Percentiles rank a stretch among this genome's conserved stretches.
phyloP scores from a whole-genome alignment of 1,140 invertebrate genomes.

The Aphis craccivora region DNA sequence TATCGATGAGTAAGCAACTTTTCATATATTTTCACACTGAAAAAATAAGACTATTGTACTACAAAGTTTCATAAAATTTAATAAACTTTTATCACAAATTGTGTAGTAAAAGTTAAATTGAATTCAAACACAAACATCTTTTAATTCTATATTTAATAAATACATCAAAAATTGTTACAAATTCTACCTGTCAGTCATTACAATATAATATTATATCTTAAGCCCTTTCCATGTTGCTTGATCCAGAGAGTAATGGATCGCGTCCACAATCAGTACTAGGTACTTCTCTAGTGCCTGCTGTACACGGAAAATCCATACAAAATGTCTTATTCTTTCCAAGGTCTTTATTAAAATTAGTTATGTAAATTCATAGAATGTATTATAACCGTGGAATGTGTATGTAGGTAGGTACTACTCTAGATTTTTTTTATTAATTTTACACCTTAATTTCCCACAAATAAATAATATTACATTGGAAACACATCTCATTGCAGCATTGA shows the following conservation, averaged over 20 bases:
- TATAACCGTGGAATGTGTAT: not conserved
- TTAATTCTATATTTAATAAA: not conserved
- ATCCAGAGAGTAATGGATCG: not conserved
- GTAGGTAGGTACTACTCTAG: not conserved
- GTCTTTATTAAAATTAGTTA: not conserved
- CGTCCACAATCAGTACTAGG: too few relatives aligned
- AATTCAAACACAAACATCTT: not conserved
- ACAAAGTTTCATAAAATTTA: not conserved
- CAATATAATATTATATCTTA: not conserved
- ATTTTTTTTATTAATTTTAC: not conserved
- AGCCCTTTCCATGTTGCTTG: not conserved
- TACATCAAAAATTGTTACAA: not conserved
- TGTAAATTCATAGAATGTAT: not conserved
- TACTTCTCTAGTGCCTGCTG: not conserved
- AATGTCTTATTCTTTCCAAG: not conserved
- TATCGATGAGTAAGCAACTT: too few relatives aligned
- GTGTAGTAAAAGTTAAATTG: not conserved
- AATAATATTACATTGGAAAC: not conserved
- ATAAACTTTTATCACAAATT: not conserved
- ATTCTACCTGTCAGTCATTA: not conserved
- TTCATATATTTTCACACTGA: too few relatives aligned
- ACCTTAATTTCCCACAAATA: not conserved
- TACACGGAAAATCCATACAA: not conserved
- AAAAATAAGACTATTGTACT: not conserved
- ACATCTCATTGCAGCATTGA: not conserved